Base-by-base conservation (phyloP, 2,888 invertebrate species). In the Minunthozetes semirufus region DNA sequence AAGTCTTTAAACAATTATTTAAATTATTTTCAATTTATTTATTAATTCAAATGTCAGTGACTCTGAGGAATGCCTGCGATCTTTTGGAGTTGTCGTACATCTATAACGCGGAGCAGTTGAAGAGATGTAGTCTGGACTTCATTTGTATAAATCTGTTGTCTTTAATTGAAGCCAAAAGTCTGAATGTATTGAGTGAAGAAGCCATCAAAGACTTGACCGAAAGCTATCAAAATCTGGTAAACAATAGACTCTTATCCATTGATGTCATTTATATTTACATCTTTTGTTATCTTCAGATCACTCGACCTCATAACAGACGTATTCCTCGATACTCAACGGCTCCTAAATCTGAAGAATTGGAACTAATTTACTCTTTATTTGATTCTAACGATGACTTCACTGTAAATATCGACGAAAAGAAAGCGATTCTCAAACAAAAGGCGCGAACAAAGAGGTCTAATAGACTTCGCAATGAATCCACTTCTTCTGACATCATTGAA, bases 71-170 rank as follows among this genome's bases (percentile, higher is more conserved):
- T 83, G 90, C 88, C 75, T 86, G 88, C 0, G 90, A 92, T 79
- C 84, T 93, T 76, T 84, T 93, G 75, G 88, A 90, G 80, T 88
- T 93, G 80, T 88, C 92, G 0, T 86, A 87, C 77, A 86, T 88
- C 13, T 92, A 91, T 83, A 91, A 92, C 81, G 91, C 92, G 6
- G 81, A 83, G 0, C 87, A 90, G 78, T 84, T 94, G 17, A 89
- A 89, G 82, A 83, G 84, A 17, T 88, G 88, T 76, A 90, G 90
- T 81, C 87, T 91, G 86, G 88, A 91, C 80, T 93, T 89, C 80
- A 89, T 93, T 76, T 87, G 88, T 6, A 84, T 89, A 71, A 94
- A 94, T 83, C 82, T 93, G 61, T 84, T 88, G 6, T 86, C 89
- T 22, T 83, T 93, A 15, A 83, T 93, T 8, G 90, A 91, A 82